phyloP scores from a whole-genome alignment of 92 coral and sea anemone species.

The Chrysogorgia sp. region DNA sequence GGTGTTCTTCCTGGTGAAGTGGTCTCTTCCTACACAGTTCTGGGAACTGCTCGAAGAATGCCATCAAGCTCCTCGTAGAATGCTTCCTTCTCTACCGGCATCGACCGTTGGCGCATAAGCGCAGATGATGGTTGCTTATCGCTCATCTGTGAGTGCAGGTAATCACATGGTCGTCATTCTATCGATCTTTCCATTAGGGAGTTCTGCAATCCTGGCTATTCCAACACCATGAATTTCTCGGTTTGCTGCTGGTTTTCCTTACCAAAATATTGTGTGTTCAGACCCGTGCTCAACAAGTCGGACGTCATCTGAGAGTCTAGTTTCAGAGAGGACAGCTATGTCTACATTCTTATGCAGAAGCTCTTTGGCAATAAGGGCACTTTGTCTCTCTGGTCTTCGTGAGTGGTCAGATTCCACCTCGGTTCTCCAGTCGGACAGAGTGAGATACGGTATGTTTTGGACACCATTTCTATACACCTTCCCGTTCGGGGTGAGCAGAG shows the following conservation, averaged over 20 bases:
- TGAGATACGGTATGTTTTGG: background rate
- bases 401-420: slow-evolving; percentile 18
- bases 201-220: background rate
- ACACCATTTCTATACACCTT: slow-evolving; percentile 32
- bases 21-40: slow-evolving; percentile 44
- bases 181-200: slow-evolving; percentile 43
- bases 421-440: background rate
- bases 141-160: slow-evolving; percentile 10
- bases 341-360: background rate
- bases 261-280: slow-evolving; percentile 19
- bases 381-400: slow-evolving; percentile 11
- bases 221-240: too few relatives aligned
- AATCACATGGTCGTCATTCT: slow-evolving; percentile 53
- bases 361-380: slow-evolving; percentile 1
- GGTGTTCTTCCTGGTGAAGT: slow-evolving; percentile 45
- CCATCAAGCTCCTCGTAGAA: background rate
- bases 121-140: background rate
- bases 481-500: slow-evolving; percentile 38
- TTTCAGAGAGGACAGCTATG: slow-evolving; percentile 2
- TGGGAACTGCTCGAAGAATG: background rate
- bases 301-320: background rate
- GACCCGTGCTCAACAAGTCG: background rate
- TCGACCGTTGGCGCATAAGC: slow-evolving; percentile 11
- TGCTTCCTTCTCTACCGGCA: background rate
- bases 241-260: slow-evolving; percentile 2